phyloP scores from a whole-genome alignment of 2,888 invertebrate species.

The Drosophila birchii region DNA sequence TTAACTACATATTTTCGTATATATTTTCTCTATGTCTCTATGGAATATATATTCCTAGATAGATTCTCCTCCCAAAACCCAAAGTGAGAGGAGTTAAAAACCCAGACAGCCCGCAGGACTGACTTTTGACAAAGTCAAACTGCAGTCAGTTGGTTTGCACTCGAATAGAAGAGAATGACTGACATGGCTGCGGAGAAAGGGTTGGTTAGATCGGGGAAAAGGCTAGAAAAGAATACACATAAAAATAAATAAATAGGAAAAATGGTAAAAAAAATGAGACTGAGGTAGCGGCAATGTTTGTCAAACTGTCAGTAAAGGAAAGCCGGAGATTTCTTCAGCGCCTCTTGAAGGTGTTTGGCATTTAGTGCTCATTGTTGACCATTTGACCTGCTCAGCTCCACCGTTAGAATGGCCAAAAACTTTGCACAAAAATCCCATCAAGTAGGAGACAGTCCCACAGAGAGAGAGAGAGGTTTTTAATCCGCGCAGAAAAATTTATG shows the following conservation, averaged over 20 bases:
- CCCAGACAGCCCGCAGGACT: constrained; percentile 41
- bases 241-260: constrained; percentile 14
- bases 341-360: constrained; percentile 60
- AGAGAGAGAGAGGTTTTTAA: constrained; percentile 30
- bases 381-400: constrained; percentile 60
- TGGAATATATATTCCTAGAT: constrained; percentile 36
- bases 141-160: constrained; percentile 60
- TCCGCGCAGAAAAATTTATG: constrained; percentile 59
- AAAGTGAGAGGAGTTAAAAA: constrained; percentile 26
- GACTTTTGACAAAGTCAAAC: constrained; percentile 72
- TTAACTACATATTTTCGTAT: background rate
- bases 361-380: constrained; percentile 70
- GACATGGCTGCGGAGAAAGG: constrained; percentile 52
- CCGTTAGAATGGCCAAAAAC: constrained; percentile 50
- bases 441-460: constrained; percentile 35
- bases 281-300: constrained; percentile 45
- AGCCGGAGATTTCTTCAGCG: constrained; percentile 12
- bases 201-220: constrained; percentile 16
- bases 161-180: constrained; percentile 56
- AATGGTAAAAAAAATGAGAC: background rate
- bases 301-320: constrained; percentile 52
- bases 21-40: constrained; percentile 1
- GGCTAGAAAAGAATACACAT: background rate
- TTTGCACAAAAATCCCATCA: constrained; percentile 78
- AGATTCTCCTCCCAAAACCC: constrained; percentile 44